A percentile compares a stretch with the other conserved stretches of the same genome.
phyloP scores from a whole-genome alignment of 2,888 invertebrate species.

The Orthosia gothica region DNA sequence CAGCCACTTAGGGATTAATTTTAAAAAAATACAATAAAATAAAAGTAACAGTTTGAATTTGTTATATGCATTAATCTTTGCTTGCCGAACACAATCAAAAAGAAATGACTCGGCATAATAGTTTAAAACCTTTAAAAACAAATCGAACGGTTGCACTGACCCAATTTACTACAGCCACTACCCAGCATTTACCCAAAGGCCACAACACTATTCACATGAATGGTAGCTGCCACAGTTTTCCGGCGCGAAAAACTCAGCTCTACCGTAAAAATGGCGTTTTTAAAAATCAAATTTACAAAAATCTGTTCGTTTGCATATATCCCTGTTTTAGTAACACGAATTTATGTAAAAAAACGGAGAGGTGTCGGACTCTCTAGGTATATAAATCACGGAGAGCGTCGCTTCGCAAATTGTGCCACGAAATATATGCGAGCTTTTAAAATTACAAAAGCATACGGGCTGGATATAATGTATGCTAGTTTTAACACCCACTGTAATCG shows the following conservation, averaged over 20 bases:
- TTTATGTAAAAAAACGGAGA: slow-evolving; percentile 59
- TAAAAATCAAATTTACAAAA: slow-evolving; percentile 57
- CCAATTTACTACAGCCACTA: slow-evolving; percentile 15
- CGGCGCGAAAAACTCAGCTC: not conserved
- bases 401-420: slow-evolving; percentile 57
- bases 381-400: slow-evolving; percentile 57
- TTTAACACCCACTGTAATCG: slow-evolving; percentile 45
- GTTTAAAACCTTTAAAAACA: not conserved
- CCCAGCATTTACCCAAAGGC: not conserved
- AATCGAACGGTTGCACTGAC: not conserved
- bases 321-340: slow-evolving; percentile 56
- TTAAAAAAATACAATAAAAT: no score
- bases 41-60: not conserved
- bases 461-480: slow-evolving; percentile 49
- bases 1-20: no score
- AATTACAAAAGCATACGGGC: slow-evolving; percentile 53
- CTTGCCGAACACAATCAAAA: not conserved
- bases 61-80: no score
- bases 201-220: slow-evolving; percentile 13
- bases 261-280: slow-evolving; percentile 37
- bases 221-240: slow-evolving; percentile 6
- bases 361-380: slow-evolving; percentile 49
- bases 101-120: not conserved
- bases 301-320: slow-evolving; percentile 49
- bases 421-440: slow-evolving; percentile 61